Conservation (phyloP, 2,113 vertebrate genomes). For the Perccottus glenii region DNA sequence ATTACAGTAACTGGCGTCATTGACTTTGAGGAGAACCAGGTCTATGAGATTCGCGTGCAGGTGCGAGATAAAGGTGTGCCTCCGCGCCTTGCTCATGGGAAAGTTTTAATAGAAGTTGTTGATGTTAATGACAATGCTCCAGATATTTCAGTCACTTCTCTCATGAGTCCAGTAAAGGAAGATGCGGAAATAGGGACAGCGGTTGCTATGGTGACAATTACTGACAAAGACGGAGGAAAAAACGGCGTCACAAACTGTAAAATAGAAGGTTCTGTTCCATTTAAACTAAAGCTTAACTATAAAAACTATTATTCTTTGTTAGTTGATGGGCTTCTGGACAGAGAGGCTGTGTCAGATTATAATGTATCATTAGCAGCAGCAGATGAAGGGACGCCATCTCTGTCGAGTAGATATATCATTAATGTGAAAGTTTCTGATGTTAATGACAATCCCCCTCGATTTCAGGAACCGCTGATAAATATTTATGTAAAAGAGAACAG, state of each 20-base stretch:
- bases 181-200: slow-evolving; percentile 77
- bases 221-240: slow-evolving; percentile 78
- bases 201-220: slow-evolving; percentile 82
- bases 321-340: slow-evolving; percentile 69
- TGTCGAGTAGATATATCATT: slow-evolving; percentile 61
- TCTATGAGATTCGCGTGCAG: not conserved
- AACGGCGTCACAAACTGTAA: slow-evolving; percentile 72
- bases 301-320: slow-evolving; percentile 78
- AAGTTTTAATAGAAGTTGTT: slow-evolving; percentile 75
- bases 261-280: slow-evolving; percentile 49
- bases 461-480: slow-evolving; percentile 27
- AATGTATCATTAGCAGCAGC: slow-evolving; percentile 64
- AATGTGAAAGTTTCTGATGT: slow-evolving; percentile 74
- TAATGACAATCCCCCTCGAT: slow-evolving; percentile 76
- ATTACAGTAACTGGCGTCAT: slow-evolving; percentile 37
- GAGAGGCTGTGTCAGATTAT: slow-evolving; percentile 62
- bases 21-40: slow-evolving; percentile 26
- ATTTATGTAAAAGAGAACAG: slow-evolving; percentile 72
- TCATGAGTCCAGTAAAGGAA: slow-evolving; percentile 80
- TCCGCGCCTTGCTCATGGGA: slow-evolving; percentile 75
- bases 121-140: slow-evolving; percentile 87
- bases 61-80: not conserved
- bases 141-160: slow-evolving; percentile 78
- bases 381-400: slow-evolving; percentile 70
- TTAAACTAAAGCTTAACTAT: slow-evolving; percentile 68